A percentile compares a stretch with the other conserved stretches of the same genome.
Evolutionary conservation across 1,140 invertebrate genomes (phyloP).

Genomic region (Meloidogyne hapla): DNA sequence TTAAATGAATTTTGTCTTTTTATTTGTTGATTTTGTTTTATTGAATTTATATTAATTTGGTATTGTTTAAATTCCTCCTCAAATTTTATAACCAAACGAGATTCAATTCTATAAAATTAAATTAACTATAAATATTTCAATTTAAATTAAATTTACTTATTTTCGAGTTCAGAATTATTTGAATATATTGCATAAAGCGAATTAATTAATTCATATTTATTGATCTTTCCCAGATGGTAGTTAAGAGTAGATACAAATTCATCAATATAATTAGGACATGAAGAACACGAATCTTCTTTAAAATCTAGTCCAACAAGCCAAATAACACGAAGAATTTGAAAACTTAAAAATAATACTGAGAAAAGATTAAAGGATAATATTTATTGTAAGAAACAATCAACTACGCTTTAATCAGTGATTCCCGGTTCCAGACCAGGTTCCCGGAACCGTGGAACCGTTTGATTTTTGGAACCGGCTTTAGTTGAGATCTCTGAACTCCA

Average conservation of each 20-base stretch:
- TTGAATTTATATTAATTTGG: too few species aligned
- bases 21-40: not conserved
- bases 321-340: not conserved
- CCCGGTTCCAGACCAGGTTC: too few species aligned
- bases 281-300: not conserved
- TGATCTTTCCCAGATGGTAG: not conserved
- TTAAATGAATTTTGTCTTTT: not conserved
- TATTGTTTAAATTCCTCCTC: not conserved
- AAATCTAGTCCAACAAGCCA: not conserved
- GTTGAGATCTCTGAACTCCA: too few species aligned
- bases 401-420: too few species aligned
- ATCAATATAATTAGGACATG: not conserved
- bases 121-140: too few species aligned
- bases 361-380: not conserved
- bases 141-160: not conserved
- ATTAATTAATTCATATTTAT: not conserved
- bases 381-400: too few species aligned
- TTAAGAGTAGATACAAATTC: not conserved
- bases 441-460: too few species aligned
- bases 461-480: too few species aligned
- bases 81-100: not conserved
- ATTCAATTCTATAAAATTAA: not conserved
- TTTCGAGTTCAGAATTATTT: not conserved
- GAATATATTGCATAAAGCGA: not conserved
- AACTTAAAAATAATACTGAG: not conserved